Percentiles rank a stretch among this genome's conserved stretches.
Evolutionary conservation across 2,888 invertebrate genomes (phyloP).

Genomic region (Heliconius aoede): DNA sequence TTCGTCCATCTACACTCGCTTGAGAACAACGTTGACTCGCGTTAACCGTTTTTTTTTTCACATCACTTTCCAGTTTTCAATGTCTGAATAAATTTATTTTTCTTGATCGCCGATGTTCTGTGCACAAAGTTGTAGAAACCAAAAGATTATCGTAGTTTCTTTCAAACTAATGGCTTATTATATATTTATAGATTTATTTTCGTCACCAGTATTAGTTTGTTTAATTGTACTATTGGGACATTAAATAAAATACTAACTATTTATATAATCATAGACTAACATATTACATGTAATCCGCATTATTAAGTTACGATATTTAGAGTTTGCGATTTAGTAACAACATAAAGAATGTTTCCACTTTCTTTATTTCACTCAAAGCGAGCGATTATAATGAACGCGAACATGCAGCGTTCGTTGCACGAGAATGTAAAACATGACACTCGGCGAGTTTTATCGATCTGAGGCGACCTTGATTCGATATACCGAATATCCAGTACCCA

Average conservation of each 20-base stretch:
- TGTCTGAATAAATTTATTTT: too few species aligned
- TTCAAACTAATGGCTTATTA: not conserved
- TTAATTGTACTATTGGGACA: not conserved
- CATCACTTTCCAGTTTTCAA: too few species aligned
- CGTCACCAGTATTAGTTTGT: too few species aligned
- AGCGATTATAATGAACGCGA: conserved; percentile 59
- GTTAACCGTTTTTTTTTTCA: not conserved
- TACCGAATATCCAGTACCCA: conserved; percentile 55
- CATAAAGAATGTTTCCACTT: conserved; percentile 74
- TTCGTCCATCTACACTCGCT: not conserved
- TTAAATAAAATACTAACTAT: too few species aligned
- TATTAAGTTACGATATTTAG: conserved; percentile 11
- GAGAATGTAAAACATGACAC: conserved; percentile 52
- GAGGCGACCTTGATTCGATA: conserved; percentile 76
- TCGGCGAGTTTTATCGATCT: conserved; percentile 68
- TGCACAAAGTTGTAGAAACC: not conserved
- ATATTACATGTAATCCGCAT: not conserved
- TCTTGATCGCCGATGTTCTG: too few species aligned
- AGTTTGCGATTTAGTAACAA: conserved; percentile 32
- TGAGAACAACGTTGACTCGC: not conserved
- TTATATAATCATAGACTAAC: too few species aligned
- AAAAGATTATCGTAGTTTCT: not conserved
- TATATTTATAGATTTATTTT: too few species aligned
- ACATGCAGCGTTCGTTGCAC: conserved; percentile 54
- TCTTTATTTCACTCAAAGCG: conserved; percentile 75